Evolutionary conservation across 1,140 invertebrate genomes (phyloP).

Genomic region (Apocrypta bakeri): DNA sequence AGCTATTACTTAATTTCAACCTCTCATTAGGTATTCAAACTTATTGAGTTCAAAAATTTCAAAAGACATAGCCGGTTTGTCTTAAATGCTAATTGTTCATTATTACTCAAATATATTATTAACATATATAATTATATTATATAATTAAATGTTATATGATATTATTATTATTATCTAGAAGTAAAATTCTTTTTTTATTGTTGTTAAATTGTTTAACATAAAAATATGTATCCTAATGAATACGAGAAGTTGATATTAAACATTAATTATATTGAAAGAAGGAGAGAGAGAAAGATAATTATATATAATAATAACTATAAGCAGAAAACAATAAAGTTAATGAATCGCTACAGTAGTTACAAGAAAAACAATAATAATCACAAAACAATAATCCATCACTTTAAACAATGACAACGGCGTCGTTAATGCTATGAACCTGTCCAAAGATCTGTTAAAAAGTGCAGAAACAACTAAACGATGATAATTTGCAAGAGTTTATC

Average conservation of each 20-base stretch:
- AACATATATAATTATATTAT: conserved; percentile 12
- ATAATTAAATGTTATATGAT: not conserved
- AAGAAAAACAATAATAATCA: conserved; percentile 29
- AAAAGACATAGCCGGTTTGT: no score
- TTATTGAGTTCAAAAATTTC: not conserved
- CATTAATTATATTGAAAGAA: not conserved
- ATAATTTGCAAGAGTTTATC: conserved; percentile 32
- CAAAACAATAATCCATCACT: conserved; percentile 24
- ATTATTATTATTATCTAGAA: not conserved
- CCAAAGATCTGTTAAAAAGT: conserved; percentile 14
- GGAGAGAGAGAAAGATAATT: conserved; percentile 18
- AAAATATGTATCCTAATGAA: conserved; percentile 4
- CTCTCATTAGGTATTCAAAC: not conserved
- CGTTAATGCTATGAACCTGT: not conserved
- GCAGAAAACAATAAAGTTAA: not conserved
- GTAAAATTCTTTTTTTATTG: not conserved
- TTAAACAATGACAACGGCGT: not conserved
- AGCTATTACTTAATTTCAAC: not conserved
- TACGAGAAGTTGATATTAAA: not conserved
- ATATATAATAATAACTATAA: conserved; percentile 31
- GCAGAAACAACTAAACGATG: conserved; percentile 13
- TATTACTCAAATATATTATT: no score
- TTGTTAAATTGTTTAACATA: not conserved
- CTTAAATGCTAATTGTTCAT: no score
- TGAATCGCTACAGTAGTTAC: conserved; percentile 15